These are phyloP conservation scores for Crambe crambe DNA, from an alignment of 37 sponge, comb jelly and placozoan species.

Conservation along the genomic window DNA sequence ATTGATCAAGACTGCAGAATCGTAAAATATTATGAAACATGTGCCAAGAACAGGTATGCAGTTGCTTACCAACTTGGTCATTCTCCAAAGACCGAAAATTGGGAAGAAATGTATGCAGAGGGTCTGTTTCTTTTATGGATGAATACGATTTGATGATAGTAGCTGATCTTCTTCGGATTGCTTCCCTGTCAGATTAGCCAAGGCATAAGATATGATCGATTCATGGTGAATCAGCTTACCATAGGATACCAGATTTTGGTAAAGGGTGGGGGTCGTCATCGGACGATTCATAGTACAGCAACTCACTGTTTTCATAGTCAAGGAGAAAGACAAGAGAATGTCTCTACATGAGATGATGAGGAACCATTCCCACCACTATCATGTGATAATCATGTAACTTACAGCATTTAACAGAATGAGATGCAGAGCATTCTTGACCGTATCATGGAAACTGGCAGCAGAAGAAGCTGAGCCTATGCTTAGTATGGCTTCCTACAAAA, in stretches of 20 bases:
- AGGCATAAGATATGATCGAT: too few relatives aligned
- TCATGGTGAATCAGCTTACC: not conserved
- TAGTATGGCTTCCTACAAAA: constrained; percentile 46
- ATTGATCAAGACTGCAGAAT: constrained; percentile 25
- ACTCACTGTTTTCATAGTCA: constrained; percentile 19
- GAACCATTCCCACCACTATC: not conserved
- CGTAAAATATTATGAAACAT: not conserved
- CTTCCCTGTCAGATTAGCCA: constrained; percentile 26
- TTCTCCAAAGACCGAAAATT: constrained; percentile 11
- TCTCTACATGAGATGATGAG: constrained; percentile 8
- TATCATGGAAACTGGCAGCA: constrained; percentile 23
- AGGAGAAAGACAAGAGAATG: constrained; percentile 32
- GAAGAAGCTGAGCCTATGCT: constrained; percentile 41
- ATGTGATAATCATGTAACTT: not conserved
- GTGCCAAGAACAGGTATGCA: not conserved
- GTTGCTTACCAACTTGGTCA: constrained; percentile 40
- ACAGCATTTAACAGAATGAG: constrained; percentile 35
- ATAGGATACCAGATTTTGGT: constrained; percentile 46
- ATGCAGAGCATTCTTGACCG: constrained; percentile 19
- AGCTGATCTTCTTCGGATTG: constrained; percentile 14
- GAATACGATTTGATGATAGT: not conserved
- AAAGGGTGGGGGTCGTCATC: not conserved
- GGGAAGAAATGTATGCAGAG: constrained; percentile 22
- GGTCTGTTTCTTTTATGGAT: constrained; percentile 34
- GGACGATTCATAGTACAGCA: constrained; percentile 24